Percentiles rank a stretch among this genome's conserved stretches.
Conservation (phyloP, 2,113 vertebrate species). For the Pterophyllum scalare region DNA sequence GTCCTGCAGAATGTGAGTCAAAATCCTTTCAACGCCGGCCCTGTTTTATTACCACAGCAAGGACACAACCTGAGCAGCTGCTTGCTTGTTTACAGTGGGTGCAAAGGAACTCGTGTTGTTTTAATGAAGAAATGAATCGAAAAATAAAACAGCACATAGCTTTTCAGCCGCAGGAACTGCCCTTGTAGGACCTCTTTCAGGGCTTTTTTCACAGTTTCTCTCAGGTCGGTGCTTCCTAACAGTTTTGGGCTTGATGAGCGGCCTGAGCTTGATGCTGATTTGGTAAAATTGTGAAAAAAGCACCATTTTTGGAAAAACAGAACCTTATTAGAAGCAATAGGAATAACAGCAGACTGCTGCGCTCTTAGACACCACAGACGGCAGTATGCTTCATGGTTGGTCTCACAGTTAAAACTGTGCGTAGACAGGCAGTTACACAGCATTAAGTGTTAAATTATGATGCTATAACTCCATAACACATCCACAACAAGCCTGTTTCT, state of each 20-base stretch:
- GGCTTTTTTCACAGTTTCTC: not conserved
- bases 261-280: not conserved
- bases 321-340: not conserved
- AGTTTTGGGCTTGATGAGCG: not conserved
- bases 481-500: slow-evolving; percentile 1
- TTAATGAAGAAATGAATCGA: not conserved
- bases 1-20: slow-evolving; percentile 86
- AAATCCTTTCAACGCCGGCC: too few species aligned
- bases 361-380: not conserved
- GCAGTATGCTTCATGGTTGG: not conserved
- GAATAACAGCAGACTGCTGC: not conserved
- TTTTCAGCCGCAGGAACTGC: not conserved
- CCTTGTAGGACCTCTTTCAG: not conserved
- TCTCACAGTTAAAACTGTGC: not conserved
- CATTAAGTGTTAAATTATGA: not conserved
- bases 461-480: not conserved
- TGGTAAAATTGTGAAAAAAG: not conserved
- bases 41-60: too few species aligned
- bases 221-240: not conserved
- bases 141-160: not conserved
- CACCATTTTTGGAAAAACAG: too few species aligned
- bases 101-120: too few species aligned
- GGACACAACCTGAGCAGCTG: too few species aligned
- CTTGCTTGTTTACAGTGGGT: too few species aligned
- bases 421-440: not conserved